Percentiles rank a stretch among this genome's conserved stretches.
These are phyloP conservation scores for Lepisosteus oculatus DNA, from an alignment of 2,113 vertebrate genomes.

Conservation along the genomic window DNA sequence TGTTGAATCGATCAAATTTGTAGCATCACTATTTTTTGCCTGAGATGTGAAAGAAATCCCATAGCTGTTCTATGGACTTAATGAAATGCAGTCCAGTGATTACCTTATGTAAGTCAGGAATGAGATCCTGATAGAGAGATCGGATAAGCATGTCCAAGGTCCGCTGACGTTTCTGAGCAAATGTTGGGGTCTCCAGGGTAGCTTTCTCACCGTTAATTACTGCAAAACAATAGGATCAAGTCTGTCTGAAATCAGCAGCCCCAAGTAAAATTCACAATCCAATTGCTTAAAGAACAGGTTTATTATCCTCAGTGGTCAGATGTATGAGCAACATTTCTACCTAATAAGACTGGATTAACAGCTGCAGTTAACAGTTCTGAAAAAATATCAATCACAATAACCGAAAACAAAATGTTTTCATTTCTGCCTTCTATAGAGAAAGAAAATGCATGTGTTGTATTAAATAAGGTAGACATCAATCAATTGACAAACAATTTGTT, in stretches of 20 bases:
- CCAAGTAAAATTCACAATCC: not conserved
- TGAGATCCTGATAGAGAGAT: constrained; percentile 92
- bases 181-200: constrained; percentile 95
- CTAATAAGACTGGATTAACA: not conserved
- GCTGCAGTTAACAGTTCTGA: not conserved
- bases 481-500: no score
- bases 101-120: constrained; percentile 95
- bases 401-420: not conserved
- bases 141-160: constrained; percentile 97
- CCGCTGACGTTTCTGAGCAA: constrained; percentile 95
- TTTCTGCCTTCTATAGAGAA: no score
- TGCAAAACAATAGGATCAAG: constrained; percentile 39
- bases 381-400: not conserved
- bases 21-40: no score
- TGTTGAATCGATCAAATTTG: no score
- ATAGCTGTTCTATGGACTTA: not conserved
- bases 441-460: no score
- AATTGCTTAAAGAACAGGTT: not conserved
- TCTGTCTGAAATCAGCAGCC: not conserved
- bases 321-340: no score
- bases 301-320: no score
- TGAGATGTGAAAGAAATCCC: not conserved
- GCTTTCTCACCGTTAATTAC: constrained; percentile 99
- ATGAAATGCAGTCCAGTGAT: not conserved
- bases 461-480: no score